Percentiles rank a stretch among this genome's conserved stretches.
Conservation (phyloP, 2,888 invertebrate species). For the Epicampocera succincta region DNA sequence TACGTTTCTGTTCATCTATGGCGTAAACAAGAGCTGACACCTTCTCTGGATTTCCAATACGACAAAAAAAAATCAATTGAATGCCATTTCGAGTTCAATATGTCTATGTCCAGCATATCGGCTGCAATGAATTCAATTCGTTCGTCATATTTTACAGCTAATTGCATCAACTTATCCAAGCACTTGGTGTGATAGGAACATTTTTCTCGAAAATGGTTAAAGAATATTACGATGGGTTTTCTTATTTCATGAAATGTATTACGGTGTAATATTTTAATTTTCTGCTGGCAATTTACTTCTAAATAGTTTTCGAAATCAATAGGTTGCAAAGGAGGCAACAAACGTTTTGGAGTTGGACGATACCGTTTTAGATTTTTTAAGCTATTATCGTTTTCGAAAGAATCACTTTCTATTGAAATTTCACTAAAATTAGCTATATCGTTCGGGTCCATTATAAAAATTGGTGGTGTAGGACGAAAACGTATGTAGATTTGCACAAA, state of each 20-base stretch:
- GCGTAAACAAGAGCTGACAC: slow-evolving; percentile 12
- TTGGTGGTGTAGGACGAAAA: too few relatives aligned
- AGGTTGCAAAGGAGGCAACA: slow-evolving; percentile 5
- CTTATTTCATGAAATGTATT: slow-evolving; percentile 31
- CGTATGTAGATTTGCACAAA: too few relatives aligned
- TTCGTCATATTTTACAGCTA: slow-evolving; percentile 51
- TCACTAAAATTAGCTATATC: slow-evolving; percentile 19
- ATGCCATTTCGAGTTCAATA: slow-evolving; percentile 40
- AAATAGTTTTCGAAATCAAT: slow-evolving; percentile 51
- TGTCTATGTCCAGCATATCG: slow-evolving; percentile 59
- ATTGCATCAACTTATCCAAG: slow-evolving; percentile 43
- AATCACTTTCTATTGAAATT: slow-evolving; percentile 11
- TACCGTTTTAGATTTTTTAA: slow-evolving; percentile 1
- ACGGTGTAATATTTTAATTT: slow-evolving; percentile 46
- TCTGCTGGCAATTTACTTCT: slow-evolving; percentile 10
- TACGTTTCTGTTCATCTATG: slow-evolving; percentile 48
- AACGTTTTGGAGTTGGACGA: slow-evolving; percentile 23
- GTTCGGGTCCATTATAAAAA: slow-evolving; percentile 1
- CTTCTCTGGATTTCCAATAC: slow-evolving; percentile 41
- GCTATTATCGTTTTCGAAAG: slow-evolving; percentile 2
- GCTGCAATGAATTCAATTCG: slow-evolving; percentile 56
- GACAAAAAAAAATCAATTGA: slow-evolving; percentile 37
- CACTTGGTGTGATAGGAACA: slow-evolving; percentile 53
- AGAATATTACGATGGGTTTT: slow-evolving; percentile 37
- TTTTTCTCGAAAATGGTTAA: slow-evolving; percentile 61